Base-by-base conservation (phyloP, 2,797 vertebrate species). In the Melanotaenia pygmaea region DNA sequence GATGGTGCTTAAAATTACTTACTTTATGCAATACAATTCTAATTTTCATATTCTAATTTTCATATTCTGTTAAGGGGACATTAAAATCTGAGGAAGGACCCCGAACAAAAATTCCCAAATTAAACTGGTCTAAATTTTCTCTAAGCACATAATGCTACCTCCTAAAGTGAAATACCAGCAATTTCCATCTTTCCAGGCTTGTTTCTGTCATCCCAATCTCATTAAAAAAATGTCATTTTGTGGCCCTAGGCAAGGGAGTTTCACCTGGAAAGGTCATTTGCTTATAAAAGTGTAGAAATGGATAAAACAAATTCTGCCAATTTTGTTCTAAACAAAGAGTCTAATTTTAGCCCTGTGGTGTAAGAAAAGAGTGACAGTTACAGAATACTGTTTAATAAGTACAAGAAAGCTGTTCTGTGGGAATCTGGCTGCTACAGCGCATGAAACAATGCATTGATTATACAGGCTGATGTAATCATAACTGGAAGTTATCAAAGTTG, bases 261-360 rank as follows among this genome's bases (percentile, higher is more conserved):
- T 70, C 59, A 77, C 47, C 40, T 62, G 18, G 68, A 61, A 78
- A 80, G 66, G 83, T 82, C 64, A 64, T 70, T 74, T 67, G 20
- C 12, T 60, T 79, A 56, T 38, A 70, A 45, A 54, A 56, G 51
- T 72, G 37, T 35, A 45, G 37, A 65, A 66, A 3, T 61, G 37
- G 47, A 43, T 26, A 54, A 61, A 73, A 77, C 10, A 50, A 60
- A 64, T 37, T 14, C 30, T 5, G 63, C 43, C n/a, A 66, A 53
- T 18, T 59, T 59, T 40, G 12, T 34, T 67, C 4, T 3, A 53
- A 53, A 1, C 67, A 77, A 30, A 58, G 77, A 26, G 28, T 64
- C 58, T 59, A 22, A 22, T 68, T 67, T 47, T 10, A 34, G 32
- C 35, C 35, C 10, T 24, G 4, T 5, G n/a, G 30, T 34, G 13